Evolutionary conservation across 2,888 invertebrate genomes (phyloP).

Genomic region (Scelioninae gen. 1): DNA sequence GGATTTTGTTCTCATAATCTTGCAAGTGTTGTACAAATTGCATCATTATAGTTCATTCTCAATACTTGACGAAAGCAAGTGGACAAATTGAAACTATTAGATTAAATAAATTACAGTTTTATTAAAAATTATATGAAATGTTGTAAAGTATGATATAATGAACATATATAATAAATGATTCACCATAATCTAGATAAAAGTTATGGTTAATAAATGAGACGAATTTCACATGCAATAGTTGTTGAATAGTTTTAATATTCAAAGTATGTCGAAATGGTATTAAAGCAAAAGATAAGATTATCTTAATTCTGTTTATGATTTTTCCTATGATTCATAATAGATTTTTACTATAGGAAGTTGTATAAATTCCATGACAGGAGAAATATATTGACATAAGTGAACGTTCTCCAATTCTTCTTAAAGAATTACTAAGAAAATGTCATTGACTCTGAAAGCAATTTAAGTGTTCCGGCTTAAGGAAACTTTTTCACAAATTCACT

Average conservation of each 20-base stretch:
- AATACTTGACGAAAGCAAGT: neutral
- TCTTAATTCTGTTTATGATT: too few relatives aligned
- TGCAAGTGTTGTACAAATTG: slow-evolving; percentile 26
- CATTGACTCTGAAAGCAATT: slow-evolving; percentile 32
- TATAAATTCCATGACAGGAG: slow-evolving; percentile 20
- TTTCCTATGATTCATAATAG: too few relatives aligned
- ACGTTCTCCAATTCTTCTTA: slow-evolving; percentile 20
- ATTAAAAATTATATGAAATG: neutral
- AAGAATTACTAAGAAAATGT: slow-evolving; percentile 37
- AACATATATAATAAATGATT: too few relatives aligned
- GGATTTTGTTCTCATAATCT: slow-evolving; percentile 22
- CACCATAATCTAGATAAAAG: too few relatives aligned
- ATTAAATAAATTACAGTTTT: neutral
- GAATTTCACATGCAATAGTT: too few relatives aligned
- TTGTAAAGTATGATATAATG: too few relatives aligned
- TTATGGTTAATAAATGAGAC: neutral
- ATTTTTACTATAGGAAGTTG: slow-evolving; percentile 1
- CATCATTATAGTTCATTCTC: slow-evolving; percentile 10
- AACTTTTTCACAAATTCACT: slow-evolving; percentile 11
- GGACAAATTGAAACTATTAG: neutral
- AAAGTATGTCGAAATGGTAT: too few relatives aligned
- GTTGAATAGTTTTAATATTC: too few relatives aligned
- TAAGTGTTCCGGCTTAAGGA: slow-evolving; percentile 13
- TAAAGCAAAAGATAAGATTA: too few relatives aligned
- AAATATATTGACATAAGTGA: slow-evolving; percentile 22